phyloP scores from a whole-genome alignment of 2,888 invertebrate genomes.

The Allophyes oxyacanthae region DNA sequence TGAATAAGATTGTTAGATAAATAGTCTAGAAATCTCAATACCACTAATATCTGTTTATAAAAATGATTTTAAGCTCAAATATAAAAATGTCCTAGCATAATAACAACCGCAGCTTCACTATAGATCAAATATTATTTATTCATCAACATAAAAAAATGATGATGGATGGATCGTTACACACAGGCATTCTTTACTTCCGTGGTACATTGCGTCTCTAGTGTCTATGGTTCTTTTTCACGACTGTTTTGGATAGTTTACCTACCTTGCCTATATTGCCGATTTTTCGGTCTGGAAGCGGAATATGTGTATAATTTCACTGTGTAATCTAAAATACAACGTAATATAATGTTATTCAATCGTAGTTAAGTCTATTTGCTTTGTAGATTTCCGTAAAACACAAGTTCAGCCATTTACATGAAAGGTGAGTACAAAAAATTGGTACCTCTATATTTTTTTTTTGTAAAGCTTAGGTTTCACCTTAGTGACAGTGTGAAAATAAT shows the following conservation, averaged over 20 bases:
- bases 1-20: too few relatives aligned
- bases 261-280: conserved; percentile 86
- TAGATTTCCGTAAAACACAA: conserved; percentile 71
- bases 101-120: not conserved
- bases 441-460: conserved; percentile 79
- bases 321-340: conserved; percentile 66
- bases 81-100: too few relatives aligned
- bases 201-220: conserved; percentile 64
- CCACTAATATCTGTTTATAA: too few relatives aligned
- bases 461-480: conserved; percentile 65
- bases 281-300: conserved; percentile 79
- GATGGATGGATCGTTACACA: conserved; percentile 59
- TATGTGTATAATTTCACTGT: conserved; percentile 76
- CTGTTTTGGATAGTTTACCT: conserved; percentile 89
- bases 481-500: conserved; percentile 52
- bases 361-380: conserved; percentile 67
- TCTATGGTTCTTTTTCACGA: conserved; percentile 88
- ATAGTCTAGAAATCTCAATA: too few relatives aligned
- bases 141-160: conserved; percentile 40
- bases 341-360: conserved; percentile 77
- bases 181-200: conserved; percentile 54
- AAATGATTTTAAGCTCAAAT: too few relatives aligned
- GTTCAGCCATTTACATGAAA: conserved; percentile 89
- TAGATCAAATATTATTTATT: conserved; percentile 45
- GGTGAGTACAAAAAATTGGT: conserved; percentile 88